Base-by-base conservation (phyloP, 2,888 invertebrate species). In the Callosobruchus maculatus region DNA sequence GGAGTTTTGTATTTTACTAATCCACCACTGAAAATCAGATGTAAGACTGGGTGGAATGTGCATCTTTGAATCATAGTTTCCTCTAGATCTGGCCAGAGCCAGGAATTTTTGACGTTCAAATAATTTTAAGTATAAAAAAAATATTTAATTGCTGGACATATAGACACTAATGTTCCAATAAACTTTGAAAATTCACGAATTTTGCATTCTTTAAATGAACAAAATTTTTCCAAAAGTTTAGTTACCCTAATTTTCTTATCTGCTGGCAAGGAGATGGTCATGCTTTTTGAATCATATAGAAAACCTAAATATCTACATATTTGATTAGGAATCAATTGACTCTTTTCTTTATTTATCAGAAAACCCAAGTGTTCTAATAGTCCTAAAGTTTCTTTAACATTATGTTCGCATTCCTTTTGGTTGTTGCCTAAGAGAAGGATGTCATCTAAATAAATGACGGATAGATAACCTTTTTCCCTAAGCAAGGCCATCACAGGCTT, bases 21-120 rank as follows among this genome's bases (percentile, higher is more conserved):
- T 20, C 81, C 79, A 81, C 80, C 79, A 81, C 21, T 30, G 22
- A 9, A 81, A 70, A n/a, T 80, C 80, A 5, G 22, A 3, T 20
- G 0, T 9, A 1, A 70, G 20, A 26, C 13, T 2, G 2, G 18
- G 20, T 22, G 18, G 72, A 31, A 74, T 74, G n/a, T 1, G 13
- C 74, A 75, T 75, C 18, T 7, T 26, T 22, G 72, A 21, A n/a
- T 77, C 69, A 49, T 75, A 74, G 31, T 75, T 71, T 26, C 22
- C 31, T 4, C 70, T 21, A 20, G 9, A 7, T 22, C 20, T 20
- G 13, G 66, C 20, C 9, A 75, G 31, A 21, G 70, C 70, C 3
- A 22, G 18, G 2, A 1, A 70, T 1, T 70, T 70, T 18, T 21
- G 69, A 66, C 71, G 68, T 26, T 77, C 75, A 13, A 74, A 49